Base-by-base conservation (phyloP, 2,113 vertebrate species). In the Mola mola region DNA sequence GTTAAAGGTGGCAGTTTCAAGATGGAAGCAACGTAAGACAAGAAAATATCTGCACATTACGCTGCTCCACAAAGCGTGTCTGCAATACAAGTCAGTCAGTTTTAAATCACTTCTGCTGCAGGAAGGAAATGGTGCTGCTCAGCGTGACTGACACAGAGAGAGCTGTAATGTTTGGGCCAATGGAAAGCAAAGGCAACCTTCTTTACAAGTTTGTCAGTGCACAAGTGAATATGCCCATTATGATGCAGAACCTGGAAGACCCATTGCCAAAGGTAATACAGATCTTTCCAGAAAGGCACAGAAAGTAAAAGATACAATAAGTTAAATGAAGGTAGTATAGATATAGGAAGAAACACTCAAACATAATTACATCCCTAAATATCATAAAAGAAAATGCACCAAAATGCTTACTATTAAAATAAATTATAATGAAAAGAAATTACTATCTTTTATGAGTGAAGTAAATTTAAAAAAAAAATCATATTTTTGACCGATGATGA, bases 51-150 rank as follows among this genome's bases (percentile, higher is more conserved):
- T 25, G 17, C 28, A 56, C 12, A 15, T 66, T 36, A 17, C 5
- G 50, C 40, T 47, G 34, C 19, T 37, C 29, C 17, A 11, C 71
- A 31, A 15, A 16, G 19, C 15, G 44, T 42, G 36, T 43, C 44
- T 44, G 52, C 25, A 6, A 16, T 36, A 51, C 22, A 55, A 49
- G 59, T 36, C 3, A 2, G 1, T n/a, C 4, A 21, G 29, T 7
- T 60, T 34, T 44, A 37, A 62, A 72, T 57, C 8, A 7, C 8
- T 19, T 55, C 29, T 51, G 21, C 38, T 48, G 8, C 75, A 96
- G 94, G 48, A 93, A 95, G 41, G 67, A 91, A 0, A 67, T 96
- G 13, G 73, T 50, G 40, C 82, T 94, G 70, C 70, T 89, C 0
- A 68, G 89, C 50, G 88, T 92, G 66, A 90, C 13, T 8, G 88